phyloP scores from a whole-genome alignment of 2,113 vertebrate genomes.

The Neodon shergylaensis region DNA sequence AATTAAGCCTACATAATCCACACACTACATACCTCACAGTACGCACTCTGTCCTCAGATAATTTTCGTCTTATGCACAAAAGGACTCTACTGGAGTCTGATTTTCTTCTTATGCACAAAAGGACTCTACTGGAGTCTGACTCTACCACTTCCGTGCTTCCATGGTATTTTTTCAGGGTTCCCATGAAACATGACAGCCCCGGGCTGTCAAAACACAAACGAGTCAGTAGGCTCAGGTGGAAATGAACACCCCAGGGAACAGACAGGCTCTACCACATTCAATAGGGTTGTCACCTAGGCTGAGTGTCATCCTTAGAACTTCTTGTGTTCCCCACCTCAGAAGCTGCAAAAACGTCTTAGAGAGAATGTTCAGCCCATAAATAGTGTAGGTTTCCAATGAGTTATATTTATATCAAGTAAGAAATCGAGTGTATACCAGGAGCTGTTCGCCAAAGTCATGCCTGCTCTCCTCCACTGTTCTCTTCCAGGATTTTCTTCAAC shows the following conservation, averaged over 20 bases:
- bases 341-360: neutral
- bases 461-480: slow-evolving; percentile 8
- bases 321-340: neutral
- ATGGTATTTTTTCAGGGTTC: slow-evolving; percentile 41
- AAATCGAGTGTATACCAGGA: slow-evolving; percentile 12
- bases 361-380: neutral
- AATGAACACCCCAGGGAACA: slow-evolving; percentile 28
- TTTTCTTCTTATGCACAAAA: too few relatives aligned
- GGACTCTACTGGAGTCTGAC: slow-evolving; percentile 26
- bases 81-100: slow-evolving; percentile 25
- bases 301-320: neutral
- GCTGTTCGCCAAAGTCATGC: slow-evolving; percentile 60
- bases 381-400: neutral
- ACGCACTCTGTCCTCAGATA: neutral
- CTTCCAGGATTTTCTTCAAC: neutral
- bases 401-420: neutral
- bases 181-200: slow-evolving; percentile 42
- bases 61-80: slow-evolving; percentile 23
- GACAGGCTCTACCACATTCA: neutral
- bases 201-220: slow-evolving; percentile 49
- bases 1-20: neutral
- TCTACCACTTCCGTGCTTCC: neutral
- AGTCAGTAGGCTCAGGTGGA: slow-evolving; percentile 9
- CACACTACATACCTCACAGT: neutral
- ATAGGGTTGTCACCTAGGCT: neutral